A percentile compares a stretch with the other conserved stretches of the same genome.
Conservation (phyloP, 2,888 invertebrate genomes). For the Chymomyza amoena region DNA sequence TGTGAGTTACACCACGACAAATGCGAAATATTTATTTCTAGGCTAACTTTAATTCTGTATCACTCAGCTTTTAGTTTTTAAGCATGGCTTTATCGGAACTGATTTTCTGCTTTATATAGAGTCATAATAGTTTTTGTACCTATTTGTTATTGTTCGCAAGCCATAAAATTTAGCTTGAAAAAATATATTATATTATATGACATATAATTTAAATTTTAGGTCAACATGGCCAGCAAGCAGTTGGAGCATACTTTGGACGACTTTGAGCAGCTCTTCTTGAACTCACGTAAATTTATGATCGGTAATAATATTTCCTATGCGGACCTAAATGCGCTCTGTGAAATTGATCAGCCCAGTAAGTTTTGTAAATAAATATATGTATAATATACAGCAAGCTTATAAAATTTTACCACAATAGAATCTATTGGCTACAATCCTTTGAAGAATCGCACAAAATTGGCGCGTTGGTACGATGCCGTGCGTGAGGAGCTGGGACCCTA, state of each 20-base stretch:
- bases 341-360: conserved; percentile 88
- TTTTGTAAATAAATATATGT: not conserved
- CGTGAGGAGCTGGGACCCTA: conserved; percentile 82
- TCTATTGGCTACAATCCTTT: conserved; percentile 84
- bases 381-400: not conserved
- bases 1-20: no score
- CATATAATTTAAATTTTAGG: no score
- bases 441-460: conserved; percentile 81
- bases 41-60: no score
- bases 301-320: conserved; percentile 85
- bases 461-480: conserved; percentile 84
- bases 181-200: no score
- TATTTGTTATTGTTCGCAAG: no score
- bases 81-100: no score
- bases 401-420: conserved; percentile 78
- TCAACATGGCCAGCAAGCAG: conserved; percentile 69
- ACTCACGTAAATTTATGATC: conserved; percentile 80
- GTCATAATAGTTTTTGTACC: no score
- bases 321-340: conserved; percentile 87
- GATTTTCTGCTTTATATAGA: no score
- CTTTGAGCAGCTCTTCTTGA: conserved; percentile 81
- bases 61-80: no score
- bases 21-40: no score
- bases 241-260: conserved; percentile 82
- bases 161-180: no score